These are phyloP conservation scores for Encarsia formosa DNA, from an alignment of 2,888 invertebrate genomes.

Conservation along the genomic window DNA sequence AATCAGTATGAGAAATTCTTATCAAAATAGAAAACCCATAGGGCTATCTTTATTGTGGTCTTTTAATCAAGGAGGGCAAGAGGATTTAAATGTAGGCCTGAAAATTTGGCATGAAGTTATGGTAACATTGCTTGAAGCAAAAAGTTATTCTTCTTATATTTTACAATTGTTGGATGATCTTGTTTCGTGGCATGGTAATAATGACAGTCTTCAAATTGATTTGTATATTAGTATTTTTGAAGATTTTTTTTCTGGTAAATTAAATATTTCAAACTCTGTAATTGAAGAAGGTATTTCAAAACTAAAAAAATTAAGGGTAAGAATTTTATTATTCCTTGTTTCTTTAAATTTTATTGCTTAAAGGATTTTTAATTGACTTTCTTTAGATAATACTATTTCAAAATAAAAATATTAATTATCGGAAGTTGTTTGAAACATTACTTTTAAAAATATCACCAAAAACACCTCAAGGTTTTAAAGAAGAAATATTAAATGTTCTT, in stretches of 20 bases:
- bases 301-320: conserved; percentile 58
- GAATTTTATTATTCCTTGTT: background rate
- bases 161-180: conserved; percentile 60
- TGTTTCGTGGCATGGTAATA: conserved; percentile 50
- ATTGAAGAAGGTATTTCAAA: conserved; percentile 56
- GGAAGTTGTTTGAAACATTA: conserved; percentile 60
- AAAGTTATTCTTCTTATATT: conserved; percentile 65
- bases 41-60: conserved; percentile 73
- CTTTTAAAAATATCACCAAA: conserved; percentile 61
- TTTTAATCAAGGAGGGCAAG: conserved; percentile 68
- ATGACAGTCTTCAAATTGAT: conserved; percentile 51
- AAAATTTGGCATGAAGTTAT: conserved; percentile 75
- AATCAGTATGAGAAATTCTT: conserved; percentile 65
- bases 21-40: conserved; percentile 71
- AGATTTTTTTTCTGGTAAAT: conserved; percentile 57
- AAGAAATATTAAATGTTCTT: conserved; percentile 61
- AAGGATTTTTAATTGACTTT: conserved; percentile 35
- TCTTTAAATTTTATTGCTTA: conserved; percentile 10
- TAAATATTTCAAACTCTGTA: conserved; percentile 57
- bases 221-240: conserved; percentile 60
- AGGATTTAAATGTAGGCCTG: conserved; percentile 63
- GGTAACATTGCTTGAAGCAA: conserved; percentile 67
- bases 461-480: conserved; percentile 52
- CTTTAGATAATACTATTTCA: conserved; percentile 42
- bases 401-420: conserved; percentile 46